Evolutionary conservation across 2,797 vertebrate species (phyloP).

Genomic region (Anguilla marmorata): DNA sequence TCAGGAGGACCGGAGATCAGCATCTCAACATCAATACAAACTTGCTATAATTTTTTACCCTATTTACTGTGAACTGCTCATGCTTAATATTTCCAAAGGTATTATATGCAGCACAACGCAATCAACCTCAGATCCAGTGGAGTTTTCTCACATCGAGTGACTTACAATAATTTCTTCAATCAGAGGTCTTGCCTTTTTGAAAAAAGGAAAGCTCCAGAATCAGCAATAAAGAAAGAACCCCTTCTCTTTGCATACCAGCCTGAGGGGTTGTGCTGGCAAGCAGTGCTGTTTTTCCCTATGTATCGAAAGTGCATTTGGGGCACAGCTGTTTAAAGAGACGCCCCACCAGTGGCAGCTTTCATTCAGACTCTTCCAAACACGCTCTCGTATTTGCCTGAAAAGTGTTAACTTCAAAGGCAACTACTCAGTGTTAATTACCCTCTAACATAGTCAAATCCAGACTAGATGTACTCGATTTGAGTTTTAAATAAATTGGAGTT

Average conservation of each 20-base stretch:
- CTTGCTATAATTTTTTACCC: neutral
- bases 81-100: neutral
- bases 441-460: neutral
- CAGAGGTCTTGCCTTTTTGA: neutral
- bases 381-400: neutral
- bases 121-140: neutral
- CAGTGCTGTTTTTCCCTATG: neutral
- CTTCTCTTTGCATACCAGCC: slow-evolving; percentile 6
- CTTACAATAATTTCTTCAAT: neutral
- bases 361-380: neutral
- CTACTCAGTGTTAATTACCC: neutral
- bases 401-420: neutral
- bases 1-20: slow-evolving; percentile 62
- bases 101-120: neutral
- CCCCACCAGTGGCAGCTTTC: neutral
- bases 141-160: neutral
- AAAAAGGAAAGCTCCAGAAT: neutral
- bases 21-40: slow-evolving; percentile 22
- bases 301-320: neutral
- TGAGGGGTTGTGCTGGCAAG: slow-evolving; percentile 9
- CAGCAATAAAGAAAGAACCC: neutral
- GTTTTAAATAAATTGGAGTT: neutral
- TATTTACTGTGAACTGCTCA: neutral
- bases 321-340: slow-evolving; percentile 7
- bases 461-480: neutral